Evolutionary conservation across 2,888 invertebrate genomes (phyloP), one percentile per base, ranked within the genome.

Genomic region (Eurytoma californica): DNA sequence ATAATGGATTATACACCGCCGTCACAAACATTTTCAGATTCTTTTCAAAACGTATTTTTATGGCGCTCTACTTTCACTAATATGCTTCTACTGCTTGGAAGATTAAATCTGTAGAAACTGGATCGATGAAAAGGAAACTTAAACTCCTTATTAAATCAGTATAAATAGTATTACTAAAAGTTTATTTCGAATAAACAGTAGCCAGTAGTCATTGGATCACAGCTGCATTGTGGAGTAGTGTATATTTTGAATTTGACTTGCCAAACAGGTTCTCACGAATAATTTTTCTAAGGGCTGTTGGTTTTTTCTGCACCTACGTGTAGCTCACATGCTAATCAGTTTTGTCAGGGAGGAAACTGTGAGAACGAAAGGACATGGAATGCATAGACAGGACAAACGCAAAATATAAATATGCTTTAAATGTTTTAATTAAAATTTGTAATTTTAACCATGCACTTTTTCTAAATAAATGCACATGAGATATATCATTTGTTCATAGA

Each of bases 211-310:
- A 53, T 13, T 61, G 67, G 30, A 47, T 78, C 63, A 63, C 57
- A 16, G 49, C 65, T 58, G 16, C 53, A 55, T 73, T 60, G 47
- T 65, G 12, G 14, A 57, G 47, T 49, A 24, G 55, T 18, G 39
- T 12, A 61, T 61, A 55, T 55, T 55, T 47, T 68, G 53, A 14
- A 72, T 72, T 66, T 78, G 60, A 55, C 53, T 68, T 72, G 75
- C 67, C 60, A 68, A 75, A 24, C 18, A 61, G 53, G 67, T 75
- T 75, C 75, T 75, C 75, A 75, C 68, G 75, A 24, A 49, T 57
- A 58, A 24, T 74, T 74, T 67, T 66, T 65, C 57, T 74, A 49
- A 28, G 51, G 13, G 30, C 16, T 55, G 5, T 2, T 3, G 58
- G 2, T 4, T 66, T 72, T 67, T 73, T 63, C 30, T 58, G 18